A percentile compares a stretch with the other conserved stretches of the same genome.
Evolutionary conservation across 30 jellyfish, hydroid and myxozoan species (phyloP).

Genomic region (Turritopsis rubra): DNA sequence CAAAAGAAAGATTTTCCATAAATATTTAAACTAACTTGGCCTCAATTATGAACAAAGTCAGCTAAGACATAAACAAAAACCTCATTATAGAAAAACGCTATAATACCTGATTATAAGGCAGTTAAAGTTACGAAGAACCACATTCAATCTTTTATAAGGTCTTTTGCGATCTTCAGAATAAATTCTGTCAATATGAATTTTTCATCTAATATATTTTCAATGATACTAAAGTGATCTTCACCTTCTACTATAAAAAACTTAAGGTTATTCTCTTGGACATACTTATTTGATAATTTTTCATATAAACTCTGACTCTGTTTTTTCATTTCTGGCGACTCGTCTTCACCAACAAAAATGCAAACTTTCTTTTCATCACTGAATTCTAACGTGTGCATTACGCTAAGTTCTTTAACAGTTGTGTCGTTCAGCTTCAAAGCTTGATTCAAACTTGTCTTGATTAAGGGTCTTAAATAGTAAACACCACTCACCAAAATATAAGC

Average conservation of each 20-base stretch:
- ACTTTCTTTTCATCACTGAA: neutral
- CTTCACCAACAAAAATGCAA: conserved; percentile 13
- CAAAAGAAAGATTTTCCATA: no score
- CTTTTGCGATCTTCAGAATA: neutral
- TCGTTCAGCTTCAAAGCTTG: neutral
- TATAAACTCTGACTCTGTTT: neutral
- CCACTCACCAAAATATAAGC: conserved; percentile 20
- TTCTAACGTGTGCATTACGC: neutral
- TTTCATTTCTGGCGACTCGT: conserved; percentile 27
- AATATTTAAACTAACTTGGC: no score
- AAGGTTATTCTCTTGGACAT: neutral
- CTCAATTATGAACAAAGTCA: no score
- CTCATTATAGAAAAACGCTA: no score
- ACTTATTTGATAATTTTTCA: conserved; percentile 7
- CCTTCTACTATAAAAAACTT: neutral
- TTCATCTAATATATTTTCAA: conserved; percentile 7
- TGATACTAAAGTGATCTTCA: conserved; percentile 32
- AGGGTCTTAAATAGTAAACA: conserved; percentile 14
- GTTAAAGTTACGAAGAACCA: no score
- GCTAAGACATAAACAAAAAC: no score
- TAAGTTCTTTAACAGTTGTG: neutral
- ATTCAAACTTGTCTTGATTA: conserved; percentile 18
- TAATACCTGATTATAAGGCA: no score
- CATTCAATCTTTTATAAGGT: neutral
- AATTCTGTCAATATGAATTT: neutral